phyloP scores from a whole-genome alignment of 2,113 vertebrate species.

The Actinemys pallida region DNA sequence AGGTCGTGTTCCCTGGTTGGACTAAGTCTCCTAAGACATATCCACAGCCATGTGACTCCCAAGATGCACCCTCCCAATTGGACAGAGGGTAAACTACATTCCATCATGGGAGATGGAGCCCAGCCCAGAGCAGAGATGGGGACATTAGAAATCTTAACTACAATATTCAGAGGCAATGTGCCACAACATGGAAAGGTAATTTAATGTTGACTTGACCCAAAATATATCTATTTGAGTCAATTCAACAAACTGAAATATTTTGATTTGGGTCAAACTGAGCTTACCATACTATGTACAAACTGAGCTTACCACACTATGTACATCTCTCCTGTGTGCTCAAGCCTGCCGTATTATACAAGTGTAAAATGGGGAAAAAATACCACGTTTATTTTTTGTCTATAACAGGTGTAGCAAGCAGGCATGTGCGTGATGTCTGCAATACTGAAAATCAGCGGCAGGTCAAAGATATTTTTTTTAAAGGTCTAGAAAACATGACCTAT shows the following conservation, averaged over 20 bases:
- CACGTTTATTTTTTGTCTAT: background rate
- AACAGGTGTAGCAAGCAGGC: background rate
- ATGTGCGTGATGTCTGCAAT: background rate
- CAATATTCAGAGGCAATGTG: background rate
- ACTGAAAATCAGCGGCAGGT: accelerated
- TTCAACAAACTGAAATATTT: background rate
- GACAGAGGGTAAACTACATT: background rate
- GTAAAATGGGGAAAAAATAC: background rate
- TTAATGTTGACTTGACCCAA: background rate
- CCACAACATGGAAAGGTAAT: background rate
- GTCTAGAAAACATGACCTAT: no score
- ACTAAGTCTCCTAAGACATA: background rate
- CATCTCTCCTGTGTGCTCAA: background rate
- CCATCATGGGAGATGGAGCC: background rate
- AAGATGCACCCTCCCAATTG: background rate
- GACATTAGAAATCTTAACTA: background rate
- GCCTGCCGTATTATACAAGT: background rate
- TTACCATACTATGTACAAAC: accelerated
- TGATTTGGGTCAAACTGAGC: background rate
- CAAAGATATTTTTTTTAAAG: background rate
- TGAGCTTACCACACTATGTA: accelerated
- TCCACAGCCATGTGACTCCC: background rate
- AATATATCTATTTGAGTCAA: background rate
- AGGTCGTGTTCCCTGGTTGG: background rate
- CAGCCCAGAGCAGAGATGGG: background rate